phyloP scores from a whole-genome alignment of 1,140 invertebrate species.

The Drosophila carrolli region DNA sequence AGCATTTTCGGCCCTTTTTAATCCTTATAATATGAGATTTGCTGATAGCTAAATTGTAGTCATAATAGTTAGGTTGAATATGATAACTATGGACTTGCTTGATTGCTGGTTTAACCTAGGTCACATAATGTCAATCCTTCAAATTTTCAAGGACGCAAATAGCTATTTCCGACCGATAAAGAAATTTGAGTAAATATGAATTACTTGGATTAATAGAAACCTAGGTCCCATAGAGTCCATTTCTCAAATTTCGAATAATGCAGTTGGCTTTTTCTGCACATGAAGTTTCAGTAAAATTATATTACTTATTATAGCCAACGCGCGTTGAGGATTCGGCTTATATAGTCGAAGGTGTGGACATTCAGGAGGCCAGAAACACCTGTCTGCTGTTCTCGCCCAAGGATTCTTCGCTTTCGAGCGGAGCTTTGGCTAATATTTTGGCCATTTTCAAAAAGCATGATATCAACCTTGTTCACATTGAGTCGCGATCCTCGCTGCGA shows the following conservation, averaged over 20 bases:
- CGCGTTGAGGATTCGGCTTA: slow-evolving; percentile 91
- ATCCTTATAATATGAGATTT: slow-evolving; percentile 9
- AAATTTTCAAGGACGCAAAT: no score
- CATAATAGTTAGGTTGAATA: background rate
- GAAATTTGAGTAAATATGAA: no score
- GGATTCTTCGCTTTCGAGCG: slow-evolving; percentile 91
- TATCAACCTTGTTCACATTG: slow-evolving; percentile 93
- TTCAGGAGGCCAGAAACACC: slow-evolving; percentile 85
- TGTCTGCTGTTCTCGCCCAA: slow-evolving; percentile 94
- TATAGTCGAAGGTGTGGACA: slow-evolving; percentile 91
- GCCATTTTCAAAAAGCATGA: slow-evolving; percentile 94
- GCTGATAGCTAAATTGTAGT: background rate
- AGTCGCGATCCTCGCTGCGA: slow-evolving; percentile 93
- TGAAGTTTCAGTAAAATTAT: no score
- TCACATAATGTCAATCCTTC: no score
- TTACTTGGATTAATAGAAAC: background rate
- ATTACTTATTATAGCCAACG: slow-evolving; percentile 87
- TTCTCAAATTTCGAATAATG: no score
- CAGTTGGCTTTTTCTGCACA: no score
- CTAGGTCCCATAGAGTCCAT: background rate
- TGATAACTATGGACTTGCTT: background rate
- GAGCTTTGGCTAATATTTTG: slow-evolving; percentile 93
- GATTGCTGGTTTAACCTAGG: background rate
- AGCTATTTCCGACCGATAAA: no score
- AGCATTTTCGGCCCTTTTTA: slow-evolving; percentile 3